These are phyloP conservation scores for Drepanosiphum platanoidis DNA, from an alignment of 2,888 invertebrate species.

Conservation along the genomic window DNA sequence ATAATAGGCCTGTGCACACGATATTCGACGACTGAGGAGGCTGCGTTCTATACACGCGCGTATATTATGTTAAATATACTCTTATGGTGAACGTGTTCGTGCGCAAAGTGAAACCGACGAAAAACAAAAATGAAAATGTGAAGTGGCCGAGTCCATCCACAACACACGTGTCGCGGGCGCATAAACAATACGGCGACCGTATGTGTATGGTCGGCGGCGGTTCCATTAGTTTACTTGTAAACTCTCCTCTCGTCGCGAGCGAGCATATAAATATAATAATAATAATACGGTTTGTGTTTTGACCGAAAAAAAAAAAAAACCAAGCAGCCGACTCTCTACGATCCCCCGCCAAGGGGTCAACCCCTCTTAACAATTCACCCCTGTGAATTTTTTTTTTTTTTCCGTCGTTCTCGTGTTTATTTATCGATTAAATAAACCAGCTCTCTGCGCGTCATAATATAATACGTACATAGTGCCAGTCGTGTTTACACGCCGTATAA, in stretches of 20 bases:
- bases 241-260: conserved; percentile 1
- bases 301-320: conserved; percentile 20
- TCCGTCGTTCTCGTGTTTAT: conserved; percentile 16
- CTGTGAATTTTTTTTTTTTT: not conserved
- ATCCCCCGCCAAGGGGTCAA: conserved; percentile 2
- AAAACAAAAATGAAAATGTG: conserved; percentile 14
- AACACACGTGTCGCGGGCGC: conserved; percentile 24
- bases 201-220: no score
- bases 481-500: not conserved
- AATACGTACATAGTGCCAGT: not conserved
- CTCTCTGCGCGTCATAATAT: not conserved
- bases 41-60: no score
- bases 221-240: conserved; percentile 19
- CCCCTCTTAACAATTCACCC: conserved; percentile 37
- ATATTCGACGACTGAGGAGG: no score
- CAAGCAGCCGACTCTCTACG: not conserved
- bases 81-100: not conserved
- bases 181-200: conserved; percentile 8
- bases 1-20: not conserved
- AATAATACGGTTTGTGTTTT: conserved; percentile 47
- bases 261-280: not conserved
- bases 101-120: not conserved
- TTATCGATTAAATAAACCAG: conserved; percentile 53
- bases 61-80: no score
- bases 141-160: conserved; percentile 27